Evolutionary conservation across 2,113 vertebrate species (phyloP).

Genomic region (Bucco capensis): DNA sequence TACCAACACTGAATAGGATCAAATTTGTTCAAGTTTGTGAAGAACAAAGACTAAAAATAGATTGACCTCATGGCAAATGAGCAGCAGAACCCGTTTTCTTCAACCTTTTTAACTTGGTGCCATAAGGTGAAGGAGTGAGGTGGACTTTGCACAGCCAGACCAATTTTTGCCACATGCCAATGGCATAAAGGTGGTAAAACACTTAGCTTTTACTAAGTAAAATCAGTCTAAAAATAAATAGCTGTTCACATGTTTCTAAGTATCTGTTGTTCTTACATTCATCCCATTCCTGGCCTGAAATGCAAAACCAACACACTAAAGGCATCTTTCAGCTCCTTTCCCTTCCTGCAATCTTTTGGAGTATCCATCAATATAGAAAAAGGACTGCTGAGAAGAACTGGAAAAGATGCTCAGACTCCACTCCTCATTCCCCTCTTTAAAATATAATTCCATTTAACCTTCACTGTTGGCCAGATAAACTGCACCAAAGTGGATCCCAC

Average conservation of each 20-base stretch:
- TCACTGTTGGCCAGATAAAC: background rate
- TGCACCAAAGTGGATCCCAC: background rate
- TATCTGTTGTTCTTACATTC: background rate
- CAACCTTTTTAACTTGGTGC: background rate
- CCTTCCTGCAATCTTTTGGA: background rate
- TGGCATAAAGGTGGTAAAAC: background rate
- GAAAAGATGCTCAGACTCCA: background rate
- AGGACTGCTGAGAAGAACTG: background rate
- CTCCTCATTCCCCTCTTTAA: background rate
- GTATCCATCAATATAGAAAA: background rate
- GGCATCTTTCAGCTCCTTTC: background rate
- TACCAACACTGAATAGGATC: background rate
- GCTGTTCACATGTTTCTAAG: background rate
- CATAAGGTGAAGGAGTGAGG: background rate
- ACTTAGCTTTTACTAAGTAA: background rate
- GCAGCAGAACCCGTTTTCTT: background rate
- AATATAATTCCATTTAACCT: background rate
- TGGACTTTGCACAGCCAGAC: background rate
- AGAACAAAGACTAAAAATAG: background rate
- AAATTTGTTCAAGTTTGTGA: background rate
- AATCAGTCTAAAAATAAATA: background rate
- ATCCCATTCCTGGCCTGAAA: background rate
- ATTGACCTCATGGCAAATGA: background rate
- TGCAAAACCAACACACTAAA: background rate
- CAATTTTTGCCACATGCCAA: background rate